Evolutionary conservation across 2,113 vertebrate species (phyloP), one percentile per base, ranked within the genome.

Genomic region (Sapayoa aenigma): DNA sequence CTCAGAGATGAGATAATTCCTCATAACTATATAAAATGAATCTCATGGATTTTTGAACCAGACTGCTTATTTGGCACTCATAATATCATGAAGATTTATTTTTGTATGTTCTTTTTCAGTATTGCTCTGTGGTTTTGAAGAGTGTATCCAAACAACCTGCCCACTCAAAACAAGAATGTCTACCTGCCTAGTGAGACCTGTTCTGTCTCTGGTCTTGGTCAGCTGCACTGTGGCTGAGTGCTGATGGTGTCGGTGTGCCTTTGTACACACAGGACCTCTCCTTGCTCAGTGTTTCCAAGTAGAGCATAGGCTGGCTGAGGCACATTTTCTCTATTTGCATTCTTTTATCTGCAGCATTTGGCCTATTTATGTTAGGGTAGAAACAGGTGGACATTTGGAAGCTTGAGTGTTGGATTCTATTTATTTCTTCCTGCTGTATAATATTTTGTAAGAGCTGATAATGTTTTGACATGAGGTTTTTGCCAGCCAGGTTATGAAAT

Each of bases 371-470:
- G 12, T 41, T n/a, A 20, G 11, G 17, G 7, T 56, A 58, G 67
- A 86, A 59, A 22, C 2, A 58, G 12, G 21, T 50, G 27, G 46
- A 66, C 17, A 25, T 46, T 60, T 83, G 21, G 49, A 79, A 80
- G 3, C 22, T 65, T 44, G 35, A 37, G 2, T 56, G 20, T 22
- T 33, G 8, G 21, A 17, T 6, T 52, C 1, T 23, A 6, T 78
- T 41, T 55, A 9, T 58, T 52, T 8, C 2, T 2, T 1, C 2
- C 20, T 14, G 2, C 21, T 84, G 6, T 31, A 6, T 31, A 59
- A 78, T 60, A 44, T 9, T 78, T 78, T 24, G 20, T 27, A 72
- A 75, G 22, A 59, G 30, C 21, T 46, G n/a, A 12, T 53, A 41
- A n/a, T 24, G 16, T 20, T 56, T 73, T 80, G 33, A 30, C 5